Evolutionary conservation across 2,797 vertebrate species (phyloP), one percentile per base, ranked within the genome.

Genomic region (Phylloscopus collybita): DNA sequence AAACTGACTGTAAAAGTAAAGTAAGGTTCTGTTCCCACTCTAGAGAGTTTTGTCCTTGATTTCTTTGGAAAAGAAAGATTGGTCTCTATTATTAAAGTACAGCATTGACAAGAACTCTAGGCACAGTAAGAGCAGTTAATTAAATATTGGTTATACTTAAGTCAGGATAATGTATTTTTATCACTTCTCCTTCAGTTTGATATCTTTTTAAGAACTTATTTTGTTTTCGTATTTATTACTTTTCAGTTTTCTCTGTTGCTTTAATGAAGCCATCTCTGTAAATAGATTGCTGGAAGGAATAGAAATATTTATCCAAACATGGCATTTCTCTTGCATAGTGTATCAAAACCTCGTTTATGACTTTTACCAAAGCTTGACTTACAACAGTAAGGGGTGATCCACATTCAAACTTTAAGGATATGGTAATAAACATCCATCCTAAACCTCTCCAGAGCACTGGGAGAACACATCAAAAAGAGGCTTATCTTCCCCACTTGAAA

Each of bases 241-340:
- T 86, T 11, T 57, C 70, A 86, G 29, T 64, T 90, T 62, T 74
- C 13, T 60, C 20, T 59, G 15, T 78, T 86, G 49, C 57, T 87
- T 93, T 86, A 86, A 70, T 86, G 45, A 90, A 93, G 20, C 20
- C 59, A 38, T 84, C 69, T 85, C 71, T 85, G 42, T 85, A 57
- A 82, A 74, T 8, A 69, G 16, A 53, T 71, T 90, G 64, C 88
- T 91, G 36, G 12, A 36, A 91, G 65, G 65, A 89, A 67, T 38
- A 78, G 36, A 65, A 78, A 32, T 70, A 49, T 83, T 83, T 91
- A 70, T 67, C 25, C 65, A 45, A 80, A 73, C 27, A 16, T 42
- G 44, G 11, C 25, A 71, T 76, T 88, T 83, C 49, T 90, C 60
- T 73, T 51, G 40, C 4, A 4, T 45, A 34, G 29, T 13, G 27